phyloP scores from a whole-genome alignment of 2,113 vertebrate genomes.

The Pterocles gutturalis region DNA sequence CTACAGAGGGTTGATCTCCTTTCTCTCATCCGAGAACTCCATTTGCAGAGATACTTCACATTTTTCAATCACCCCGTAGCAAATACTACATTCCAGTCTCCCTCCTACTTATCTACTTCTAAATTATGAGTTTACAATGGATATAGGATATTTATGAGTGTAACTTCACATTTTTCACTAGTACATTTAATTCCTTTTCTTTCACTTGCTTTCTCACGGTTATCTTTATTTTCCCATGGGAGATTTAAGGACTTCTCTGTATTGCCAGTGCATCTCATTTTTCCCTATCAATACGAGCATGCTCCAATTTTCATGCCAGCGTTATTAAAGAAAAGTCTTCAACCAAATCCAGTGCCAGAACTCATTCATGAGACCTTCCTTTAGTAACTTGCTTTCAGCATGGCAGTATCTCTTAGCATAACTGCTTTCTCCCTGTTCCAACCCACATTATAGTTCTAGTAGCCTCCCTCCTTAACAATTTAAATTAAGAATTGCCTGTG shows the following conservation, averaged over 20 bases:
- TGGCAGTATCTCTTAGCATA: not conserved
- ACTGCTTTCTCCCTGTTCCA: not conserved
- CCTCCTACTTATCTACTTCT: not conserved
- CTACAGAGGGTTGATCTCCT: not conserved
- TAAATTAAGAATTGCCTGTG: not conserved
- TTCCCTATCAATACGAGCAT: not conserved
- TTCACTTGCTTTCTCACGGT: slow-evolving; percentile 1
- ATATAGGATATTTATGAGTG: not conserved
- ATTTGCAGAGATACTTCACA: not conserved
- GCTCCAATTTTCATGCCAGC: slow-evolving; percentile 1
- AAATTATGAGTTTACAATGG: not conserved
- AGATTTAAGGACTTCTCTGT: not conserved
- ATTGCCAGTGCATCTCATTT: not conserved
- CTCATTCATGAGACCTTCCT: not conserved
- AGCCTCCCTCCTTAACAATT: not conserved
- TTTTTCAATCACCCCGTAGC: slow-evolving; percentile 3
- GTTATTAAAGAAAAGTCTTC: slow-evolving; percentile 20
- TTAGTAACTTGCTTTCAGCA: not conserved
- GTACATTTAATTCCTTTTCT: not conserved
- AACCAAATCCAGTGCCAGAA: slow-evolving; percentile 21
- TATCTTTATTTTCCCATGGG: slow-evolving; percentile 21
- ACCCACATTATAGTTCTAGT: not conserved
- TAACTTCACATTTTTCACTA: not conserved
- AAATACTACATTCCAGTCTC: not conserved
- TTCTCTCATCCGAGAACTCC: not conserved